Evolutionary conservation across 2,888 invertebrate genomes (phyloP).

Genomic region (Neoitamus cyanurus): DNA sequence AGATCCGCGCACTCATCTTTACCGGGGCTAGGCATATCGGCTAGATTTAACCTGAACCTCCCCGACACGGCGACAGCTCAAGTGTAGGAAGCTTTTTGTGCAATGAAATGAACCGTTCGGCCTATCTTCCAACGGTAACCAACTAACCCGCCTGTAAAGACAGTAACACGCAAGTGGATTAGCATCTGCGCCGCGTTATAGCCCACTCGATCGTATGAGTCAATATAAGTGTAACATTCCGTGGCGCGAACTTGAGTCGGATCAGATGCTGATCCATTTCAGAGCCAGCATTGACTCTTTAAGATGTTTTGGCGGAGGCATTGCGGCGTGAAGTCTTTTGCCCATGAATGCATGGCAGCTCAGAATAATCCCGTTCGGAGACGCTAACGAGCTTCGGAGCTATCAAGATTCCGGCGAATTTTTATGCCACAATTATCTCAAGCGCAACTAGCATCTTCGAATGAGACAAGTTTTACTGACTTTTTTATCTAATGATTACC

Average conservation of each 20-base stretch:
- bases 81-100: constrained; percentile 39
- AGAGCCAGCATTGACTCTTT: neutral
- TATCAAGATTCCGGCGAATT: neutral
- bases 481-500: neutral
- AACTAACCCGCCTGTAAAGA: constrained; percentile 32
- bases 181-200: constrained; percentile 32
- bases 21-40: neutral
- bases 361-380: neutral
- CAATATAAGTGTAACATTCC: constrained; percentile 31
- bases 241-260: neutral
- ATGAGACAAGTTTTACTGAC: neutral
- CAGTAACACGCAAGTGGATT: constrained; percentile 41
- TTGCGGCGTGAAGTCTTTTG: constrained; percentile 1
- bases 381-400: neutral
- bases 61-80: neutral
- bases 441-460: neutral
- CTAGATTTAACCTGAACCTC: neutral
- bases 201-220: constrained; percentile 31
- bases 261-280: constrained; percentile 27
- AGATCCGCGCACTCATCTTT: neutral
- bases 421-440: neutral
- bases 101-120: constrained; percentile 46
- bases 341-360: neutral
- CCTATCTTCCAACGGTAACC: constrained; percentile 44
- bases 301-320: constrained; percentile 7